These are phyloP conservation scores for Asobara japonica DNA, from an alignment of 1,140 invertebrate species.

Conservation along the genomic window DNA sequence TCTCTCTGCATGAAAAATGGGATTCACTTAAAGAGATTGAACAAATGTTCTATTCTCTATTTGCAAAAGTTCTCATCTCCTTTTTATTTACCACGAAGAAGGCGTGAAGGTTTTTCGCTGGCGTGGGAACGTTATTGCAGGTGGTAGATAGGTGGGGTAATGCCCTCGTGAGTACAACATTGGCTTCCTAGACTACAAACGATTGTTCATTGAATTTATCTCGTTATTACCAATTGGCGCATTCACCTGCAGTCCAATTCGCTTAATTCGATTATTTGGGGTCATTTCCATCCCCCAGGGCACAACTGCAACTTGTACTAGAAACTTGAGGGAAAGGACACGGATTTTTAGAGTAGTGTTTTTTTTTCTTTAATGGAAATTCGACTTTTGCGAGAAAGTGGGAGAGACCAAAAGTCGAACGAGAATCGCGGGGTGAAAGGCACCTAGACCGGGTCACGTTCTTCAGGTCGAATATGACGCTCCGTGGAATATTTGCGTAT, in stretches of 20 bases:
- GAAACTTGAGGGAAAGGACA: too few relatives aligned
- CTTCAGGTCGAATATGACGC: background rate
- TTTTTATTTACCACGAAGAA: background rate
- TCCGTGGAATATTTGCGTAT: background rate
- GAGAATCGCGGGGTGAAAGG: constrained; percentile 51
- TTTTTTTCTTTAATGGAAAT: too few relatives aligned
- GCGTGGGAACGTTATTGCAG: background rate
- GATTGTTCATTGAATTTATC: background rate
- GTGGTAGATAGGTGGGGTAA: background rate
- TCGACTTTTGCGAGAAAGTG: background rate
- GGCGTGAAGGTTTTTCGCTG: background rate
- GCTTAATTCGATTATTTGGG: too few relatives aligned
- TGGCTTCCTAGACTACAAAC: background rate
- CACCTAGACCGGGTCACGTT: constrained; percentile 29
- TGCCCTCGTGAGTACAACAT: background rate
- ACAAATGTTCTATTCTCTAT: too few relatives aligned
- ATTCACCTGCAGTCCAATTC: too few relatives aligned
- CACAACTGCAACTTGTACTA: too few relatives aligned
- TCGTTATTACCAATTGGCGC: background rate
- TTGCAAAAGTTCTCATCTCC: background rate
- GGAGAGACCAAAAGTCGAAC: constrained; percentile 52
- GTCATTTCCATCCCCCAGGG: too few relatives aligned
- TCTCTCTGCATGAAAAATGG: too few relatives aligned
- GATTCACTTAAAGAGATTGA: too few relatives aligned
- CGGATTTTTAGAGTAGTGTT: too few relatives aligned